Evolutionary conservation across 2,797 vertebrate genomes (phyloP).

Genomic region (Astyanax mexicanus): DNA sequence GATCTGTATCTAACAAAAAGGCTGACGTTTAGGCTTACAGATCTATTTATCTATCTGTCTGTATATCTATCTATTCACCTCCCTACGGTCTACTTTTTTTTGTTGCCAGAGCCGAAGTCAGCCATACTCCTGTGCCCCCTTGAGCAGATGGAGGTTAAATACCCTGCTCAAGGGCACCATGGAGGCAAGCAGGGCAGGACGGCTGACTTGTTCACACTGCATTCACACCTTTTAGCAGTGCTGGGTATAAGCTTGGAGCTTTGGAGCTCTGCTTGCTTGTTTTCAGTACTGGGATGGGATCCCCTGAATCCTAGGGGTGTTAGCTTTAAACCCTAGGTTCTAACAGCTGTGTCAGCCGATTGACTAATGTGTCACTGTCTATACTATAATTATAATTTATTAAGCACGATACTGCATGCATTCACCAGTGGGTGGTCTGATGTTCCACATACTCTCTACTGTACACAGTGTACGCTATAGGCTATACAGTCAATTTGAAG

Average conservation of each 20-base stretch:
- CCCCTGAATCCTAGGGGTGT: neutral
- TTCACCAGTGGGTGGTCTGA: neutral
- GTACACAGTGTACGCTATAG: too few species aligned
- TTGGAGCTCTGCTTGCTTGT: neutral
- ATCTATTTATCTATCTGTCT: neutral
- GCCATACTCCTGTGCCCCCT: neutral
- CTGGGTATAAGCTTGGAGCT: neutral
- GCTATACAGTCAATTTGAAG: neutral
- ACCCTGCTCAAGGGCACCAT: conserved; percentile 5
- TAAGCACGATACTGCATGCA: neutral
- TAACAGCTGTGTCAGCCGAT: neutral
- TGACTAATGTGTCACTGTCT: neutral
- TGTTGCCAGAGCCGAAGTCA: conserved; percentile 6
- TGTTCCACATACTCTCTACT: too few species aligned
- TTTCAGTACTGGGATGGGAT: neutral
- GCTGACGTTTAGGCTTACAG: neutral
- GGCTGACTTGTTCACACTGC: conserved; percentile 1
- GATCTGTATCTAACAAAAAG: neutral
- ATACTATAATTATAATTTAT: neutral
- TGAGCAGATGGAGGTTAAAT: conserved; percentile 12
- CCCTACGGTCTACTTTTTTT: neutral
- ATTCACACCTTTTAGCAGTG: conserved; percentile 15
- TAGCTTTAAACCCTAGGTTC: neutral
- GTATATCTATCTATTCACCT: neutral
- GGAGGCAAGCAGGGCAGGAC: neutral